phyloP scores from a whole-genome alignment of 2,113 vertebrate genomes.

The Scopus umbretta region DNA sequence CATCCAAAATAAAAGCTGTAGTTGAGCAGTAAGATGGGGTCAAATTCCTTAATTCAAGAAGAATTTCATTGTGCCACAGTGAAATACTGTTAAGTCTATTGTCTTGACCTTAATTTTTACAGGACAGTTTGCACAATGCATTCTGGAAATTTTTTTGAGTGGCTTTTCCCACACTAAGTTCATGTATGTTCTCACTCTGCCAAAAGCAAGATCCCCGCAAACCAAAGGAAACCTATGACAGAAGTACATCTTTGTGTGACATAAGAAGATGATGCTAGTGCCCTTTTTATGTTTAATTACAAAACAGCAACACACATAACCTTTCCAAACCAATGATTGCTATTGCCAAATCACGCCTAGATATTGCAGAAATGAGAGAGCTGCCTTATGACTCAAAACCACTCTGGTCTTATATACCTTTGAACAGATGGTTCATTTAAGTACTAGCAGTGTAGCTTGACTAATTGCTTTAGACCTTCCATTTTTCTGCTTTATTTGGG shows the following conservation, averaged over 20 bases:
- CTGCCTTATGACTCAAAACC: not conserved
- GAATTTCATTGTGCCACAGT: not conserved
- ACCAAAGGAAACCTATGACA: not conserved
- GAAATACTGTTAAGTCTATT: not conserved
- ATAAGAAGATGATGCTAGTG: not conserved
- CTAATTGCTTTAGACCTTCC: slow-evolving; percentile 46
- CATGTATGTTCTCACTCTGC: not conserved
- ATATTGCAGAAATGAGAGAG: not conserved
- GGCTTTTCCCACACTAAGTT: not conserved
- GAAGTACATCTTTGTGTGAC: not conserved
- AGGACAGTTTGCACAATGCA: not conserved
- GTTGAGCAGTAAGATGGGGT: not conserved
- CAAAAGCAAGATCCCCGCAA: not conserved
- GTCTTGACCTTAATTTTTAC: not conserved
- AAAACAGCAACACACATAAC: not conserved
- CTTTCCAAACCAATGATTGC: not conserved
- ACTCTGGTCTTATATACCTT: slow-evolving; percentile 4
- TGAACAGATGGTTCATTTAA: slow-evolving; percentile 55
- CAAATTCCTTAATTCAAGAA: not conserved
- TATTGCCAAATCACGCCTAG: not conserved
- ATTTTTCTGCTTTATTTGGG: slow-evolving; percentile 19
- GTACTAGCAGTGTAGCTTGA: slow-evolving; percentile 17
- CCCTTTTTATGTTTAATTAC: not conserved
- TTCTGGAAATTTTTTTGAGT: not conserved
- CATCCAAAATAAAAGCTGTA: not conserved